Conservation (phyloP, 2,888 invertebrate genomes). For the Hecatera dysodea region DNA sequence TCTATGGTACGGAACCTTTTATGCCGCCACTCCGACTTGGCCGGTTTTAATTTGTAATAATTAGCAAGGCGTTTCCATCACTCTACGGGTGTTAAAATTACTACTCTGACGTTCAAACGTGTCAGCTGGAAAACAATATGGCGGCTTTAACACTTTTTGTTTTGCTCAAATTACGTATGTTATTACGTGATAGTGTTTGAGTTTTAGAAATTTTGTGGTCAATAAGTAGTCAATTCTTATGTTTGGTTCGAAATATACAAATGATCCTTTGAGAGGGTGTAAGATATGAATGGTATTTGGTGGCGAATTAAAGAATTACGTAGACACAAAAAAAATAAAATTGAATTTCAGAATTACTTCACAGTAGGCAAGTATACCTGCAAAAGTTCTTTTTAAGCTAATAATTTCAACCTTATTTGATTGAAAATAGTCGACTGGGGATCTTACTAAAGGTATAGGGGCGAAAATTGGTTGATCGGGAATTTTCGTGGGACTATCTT, state of each 20-base stretch:
- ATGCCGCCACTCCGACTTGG: too few relatives aligned
- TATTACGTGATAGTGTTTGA: conserved; percentile 42
- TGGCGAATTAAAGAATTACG: too few relatives aligned
- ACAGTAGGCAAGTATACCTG: too few relatives aligned
- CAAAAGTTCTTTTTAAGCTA: too few relatives aligned
- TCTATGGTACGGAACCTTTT: too few relatives aligned
- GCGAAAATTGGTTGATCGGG: not conserved
- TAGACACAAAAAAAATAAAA: too few relatives aligned
- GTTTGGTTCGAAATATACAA: not conserved
- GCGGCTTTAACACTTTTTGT: conserved; percentile 46
- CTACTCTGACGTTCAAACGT: conserved; percentile 44
- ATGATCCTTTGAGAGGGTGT: not conserved
- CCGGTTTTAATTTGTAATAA: conserved; percentile 12
- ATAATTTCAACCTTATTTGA: not conserved
- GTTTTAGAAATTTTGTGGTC: conserved; percentile 46
- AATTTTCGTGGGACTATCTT: not conserved
- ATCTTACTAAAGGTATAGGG: not conserved
- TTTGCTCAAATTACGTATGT: conserved; percentile 48
- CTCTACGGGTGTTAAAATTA: conserved; percentile 44
- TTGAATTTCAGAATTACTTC: too few relatives aligned
- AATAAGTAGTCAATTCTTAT: conserved; percentile 31
- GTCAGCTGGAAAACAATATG: conserved; percentile 52
- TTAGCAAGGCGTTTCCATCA: conserved; percentile 30
- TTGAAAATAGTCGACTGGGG: too few relatives aligned
- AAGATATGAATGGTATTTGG: not conserved